Base-by-base conservation (phyloP, 2,888 invertebrate genomes). In the Aphrophora alni region DNA sequence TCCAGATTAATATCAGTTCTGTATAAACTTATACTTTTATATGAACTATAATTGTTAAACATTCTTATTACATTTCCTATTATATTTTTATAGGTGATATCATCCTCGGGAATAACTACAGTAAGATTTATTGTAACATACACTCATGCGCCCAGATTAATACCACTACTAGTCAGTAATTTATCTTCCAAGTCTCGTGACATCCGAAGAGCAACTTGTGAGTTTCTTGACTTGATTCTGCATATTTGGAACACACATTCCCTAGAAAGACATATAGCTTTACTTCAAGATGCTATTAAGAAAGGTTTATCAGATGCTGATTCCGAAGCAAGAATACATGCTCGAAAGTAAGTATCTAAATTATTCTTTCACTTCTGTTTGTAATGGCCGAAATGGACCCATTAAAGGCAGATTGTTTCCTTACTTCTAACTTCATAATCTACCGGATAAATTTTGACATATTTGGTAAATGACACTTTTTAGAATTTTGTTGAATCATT, bases 221-320 rank as follows among this genome's bases (percentile, higher is more conserved):
- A 98, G 88, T 93, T 97, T 84, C 88, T 99, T 76, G 94, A 95
- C 82, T 90, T 95, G 84, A 89, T 98, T 81, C 90, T 98, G 81
- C 94, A 95, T 85, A 92, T 93, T 59, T 99, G 99, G 99, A 92
- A 95, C n/a, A 91, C 94, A 0, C 91, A 93, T 84, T 90, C 93
- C 0, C 89, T 99, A 79, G 98, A 98, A 88, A 93, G 93, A 86
- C 95, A 97, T 87, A 92, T 95, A 71, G 89, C 91, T 0, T 89
- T 92, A 0, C 88, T 99, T 2, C 93, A 95, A 83, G 98, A 98
- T 84, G 93, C 95, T 0, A 93, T 99, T 25, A 92, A 94, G 82
- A 93, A 93, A 84, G 98, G 98, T 0, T 94, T 98, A 82, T 92
- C 93, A 0, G 99, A 99, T 90, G 98, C 99, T 0, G 99, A 99